Evolutionary conservation across 2,888 invertebrate genomes (phyloP), one percentile per base, ranked within the genome.

Genomic region (Scaptomyza tumidula): DNA sequence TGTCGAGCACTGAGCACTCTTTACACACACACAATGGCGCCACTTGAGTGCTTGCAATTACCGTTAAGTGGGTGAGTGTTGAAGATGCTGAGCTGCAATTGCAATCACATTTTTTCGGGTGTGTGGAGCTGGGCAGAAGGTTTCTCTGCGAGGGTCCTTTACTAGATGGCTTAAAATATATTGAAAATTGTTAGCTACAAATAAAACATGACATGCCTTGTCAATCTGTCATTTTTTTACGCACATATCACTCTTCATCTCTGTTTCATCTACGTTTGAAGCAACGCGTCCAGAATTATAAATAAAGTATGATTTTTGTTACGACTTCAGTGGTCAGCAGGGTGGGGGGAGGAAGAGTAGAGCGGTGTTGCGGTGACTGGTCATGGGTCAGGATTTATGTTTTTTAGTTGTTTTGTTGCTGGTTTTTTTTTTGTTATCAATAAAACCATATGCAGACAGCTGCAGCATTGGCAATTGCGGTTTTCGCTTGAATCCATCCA

Each of bases 11-110:
- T 37, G 1, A 41, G 35, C 46, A 35, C 50, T 37, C 53, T 57
- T 70, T 64, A 75, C 39, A 37, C 56, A 79, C 86, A 84, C 56
- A 79, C 88, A 84, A 84, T 84, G 75, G 81, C 78, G 72, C 70
- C 81, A 78, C 88, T 88, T 84, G 87, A 84, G 88, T 84, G 87
- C 87, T 75, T 41, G 86, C 83, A 84, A 84, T 84, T 84, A 84
- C 84, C 82, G 75, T 64, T 78, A 75, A 78, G 75, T 75, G 69
- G 80, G 76, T 61, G 73, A 76, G 68, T 85, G 70, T 77, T 63
- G 71, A 53, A 62, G 58, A 27, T 66, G 63, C 46, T 72, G 27
- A 79, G 66, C 72, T 73, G 68, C 71, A 59, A 49, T 37, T 35
- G 66, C 72, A 76, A 81, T 78, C 63, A 54, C 14, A 10, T 67